phyloP scores from a whole-genome alignment of 1,140 invertebrate species.

The Conopomorpha cramerella region DNA sequence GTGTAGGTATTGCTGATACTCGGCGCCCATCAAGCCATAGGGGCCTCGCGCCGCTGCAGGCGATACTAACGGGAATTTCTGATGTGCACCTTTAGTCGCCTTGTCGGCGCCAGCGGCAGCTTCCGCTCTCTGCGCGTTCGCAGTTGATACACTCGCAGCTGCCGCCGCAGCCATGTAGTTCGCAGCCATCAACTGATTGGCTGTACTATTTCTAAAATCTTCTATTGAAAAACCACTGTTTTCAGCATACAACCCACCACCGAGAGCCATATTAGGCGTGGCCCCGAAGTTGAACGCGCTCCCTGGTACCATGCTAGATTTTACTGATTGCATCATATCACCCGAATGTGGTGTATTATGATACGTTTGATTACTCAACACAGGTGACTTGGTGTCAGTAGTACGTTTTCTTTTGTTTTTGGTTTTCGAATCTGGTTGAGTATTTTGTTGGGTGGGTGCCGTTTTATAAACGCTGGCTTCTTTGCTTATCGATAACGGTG shows the following conservation, averaged over 20 bases:
- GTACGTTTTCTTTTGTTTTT: conserved; percentile 32
- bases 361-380: conserved; percentile 55
- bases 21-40: conserved; percentile 64
- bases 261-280: conserved; percentile 57
- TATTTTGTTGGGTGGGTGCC: conserved; percentile 10
- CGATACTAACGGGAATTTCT: conserved; percentile 55
- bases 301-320: conserved; percentile 66
- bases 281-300: conserved; percentile 74
- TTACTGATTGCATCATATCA: conserved; percentile 37
- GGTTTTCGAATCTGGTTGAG: conserved; percentile 20
- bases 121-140: conserved; percentile 24
- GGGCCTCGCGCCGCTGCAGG: conserved; percentile 53
- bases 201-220: conserved; percentile 62
- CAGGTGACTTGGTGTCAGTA: conserved; percentile 57
- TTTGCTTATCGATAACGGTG: conserved; percentile 27
- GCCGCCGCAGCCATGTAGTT: conserved; percentile 62
- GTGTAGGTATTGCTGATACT: conserved; percentile 73
- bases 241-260: conserved; percentile 59
- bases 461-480: conserved; percentile 32
- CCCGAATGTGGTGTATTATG: conserved; percentile 19
- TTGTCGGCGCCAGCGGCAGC: conserved; percentile 46
- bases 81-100: conserved; percentile 48
- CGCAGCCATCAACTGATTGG: conserved; percentile 58
- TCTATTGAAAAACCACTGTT: conserved; percentile 66
- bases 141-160: conserved; percentile 30